These are phyloP conservation scores for Harpalus rufipes DNA, from an alignment of 2,888 invertebrate genomes.

Conservation along the genomic window DNA sequence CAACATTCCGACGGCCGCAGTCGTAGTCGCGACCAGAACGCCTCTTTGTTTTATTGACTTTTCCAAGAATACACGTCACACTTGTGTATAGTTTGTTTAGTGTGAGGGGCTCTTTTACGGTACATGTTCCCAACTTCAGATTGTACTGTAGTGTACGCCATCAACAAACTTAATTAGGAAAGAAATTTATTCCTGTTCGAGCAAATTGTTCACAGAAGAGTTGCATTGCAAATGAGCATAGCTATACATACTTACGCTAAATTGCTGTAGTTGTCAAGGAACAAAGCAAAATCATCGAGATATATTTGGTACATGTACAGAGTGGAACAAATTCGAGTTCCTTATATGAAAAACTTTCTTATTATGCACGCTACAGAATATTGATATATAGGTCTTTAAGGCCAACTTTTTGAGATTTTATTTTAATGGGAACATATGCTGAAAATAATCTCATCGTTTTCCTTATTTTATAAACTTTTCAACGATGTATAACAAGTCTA, in stretches of 20 bases:
- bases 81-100: conserved; percentile 48
- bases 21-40: conserved; percentile 54
- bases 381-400: too few relatives aligned
- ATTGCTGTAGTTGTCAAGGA: too few relatives aligned
- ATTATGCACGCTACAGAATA: too few relatives aligned
- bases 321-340: too few relatives aligned
- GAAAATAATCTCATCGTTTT: too few relatives aligned
- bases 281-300: too few relatives aligned
- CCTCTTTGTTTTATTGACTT: conserved; percentile 67
- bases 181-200: background rate
- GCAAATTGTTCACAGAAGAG: conserved; percentile 2
- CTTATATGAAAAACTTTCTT: too few relatives aligned
- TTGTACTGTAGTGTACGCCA: background rate
- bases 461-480: too few relatives aligned
- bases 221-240: background rate
- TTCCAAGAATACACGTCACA: conserved; percentile 42
- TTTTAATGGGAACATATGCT: too few relatives aligned
- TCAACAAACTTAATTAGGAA: background rate
- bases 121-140: conserved; percentile 11
- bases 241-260: background rate
- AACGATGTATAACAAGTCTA: too few relatives aligned
- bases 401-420: too few relatives aligned
- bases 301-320: too few relatives aligned
- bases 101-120: conserved; percentile 19
- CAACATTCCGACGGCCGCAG: conserved; percentile 53